Evolutionary conservation across 2,797 vertebrate species (phyloP), one percentile per base, ranked within the genome.

Genomic region (Brachymystax lenok): DNA sequence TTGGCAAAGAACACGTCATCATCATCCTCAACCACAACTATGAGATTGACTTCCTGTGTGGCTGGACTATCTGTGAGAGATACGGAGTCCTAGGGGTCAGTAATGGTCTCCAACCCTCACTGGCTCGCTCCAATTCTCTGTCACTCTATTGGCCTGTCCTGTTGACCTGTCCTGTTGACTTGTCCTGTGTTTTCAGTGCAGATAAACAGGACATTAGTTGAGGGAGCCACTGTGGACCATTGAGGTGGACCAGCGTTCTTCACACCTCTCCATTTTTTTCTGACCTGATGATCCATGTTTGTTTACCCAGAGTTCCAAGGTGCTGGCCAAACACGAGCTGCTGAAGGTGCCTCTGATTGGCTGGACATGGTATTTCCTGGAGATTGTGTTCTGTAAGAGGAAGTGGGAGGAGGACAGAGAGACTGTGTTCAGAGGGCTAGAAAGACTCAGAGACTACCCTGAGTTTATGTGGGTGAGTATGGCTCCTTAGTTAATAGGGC

Each of bases 361-460:
- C 83, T 99, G 98, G 98, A 99, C 98, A 0, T 99, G 98, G 98
- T 99, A 99, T 91, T 99, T 99, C 88, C 92, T 99, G 30, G 98
- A 99, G 92, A 99, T 99, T 0, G 98, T 99, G 33, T 99, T 99
- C 93, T 99, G 98, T 89, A 98, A 96, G 90, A 95, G 98, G 81
- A 99, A 93, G 87, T 99, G 98, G 98, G 98, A 99, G 79, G 97
- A 98, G 74, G 98, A 99, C 91, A 92, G 95, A 73, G 93, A 99
- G 0, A 98, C 95, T 0, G 97, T 99, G 74, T 93, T 97, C 70
- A 85, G 79, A 24, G 97, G 97, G 1, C 92, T 99, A 71, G 78
- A 76, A 72, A 89, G 94, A 68, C 90, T 99, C 83, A 89, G 91
- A 35, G 96, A 98, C 90, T 99, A 99, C 91, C 98, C 98, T 4